A percentile compares a stretch with the other conserved stretches of the same genome.
Conservation (phyloP, 2,888 invertebrate genomes). For the Anthophora plumipes region DNA sequence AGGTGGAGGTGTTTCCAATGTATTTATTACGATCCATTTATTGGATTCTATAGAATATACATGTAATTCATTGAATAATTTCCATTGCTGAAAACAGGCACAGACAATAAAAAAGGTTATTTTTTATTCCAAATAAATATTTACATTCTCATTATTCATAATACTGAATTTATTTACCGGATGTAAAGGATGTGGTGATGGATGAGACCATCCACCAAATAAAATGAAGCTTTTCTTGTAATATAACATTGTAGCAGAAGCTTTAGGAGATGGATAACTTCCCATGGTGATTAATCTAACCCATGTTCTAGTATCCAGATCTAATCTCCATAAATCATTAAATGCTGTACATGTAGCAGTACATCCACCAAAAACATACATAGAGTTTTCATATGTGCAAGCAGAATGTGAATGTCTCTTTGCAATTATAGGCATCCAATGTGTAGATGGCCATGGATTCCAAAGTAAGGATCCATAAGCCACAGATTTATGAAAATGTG, state of each 20-base stretch:
- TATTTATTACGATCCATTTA: constrained; percentile 90
- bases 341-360: constrained; percentile 97
- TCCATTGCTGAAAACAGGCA: constrained; percentile 86
- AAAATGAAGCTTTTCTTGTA: constrained; percentile 93
- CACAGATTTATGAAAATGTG: constrained; percentile 91
- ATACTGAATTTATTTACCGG: constrained; percentile 86
- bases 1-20: constrained; percentile 89
- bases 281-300: constrained; percentile 92
- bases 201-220: constrained; percentile 98
- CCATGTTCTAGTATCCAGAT: constrained; percentile 94
- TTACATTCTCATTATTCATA: not conserved
- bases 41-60: constrained; percentile 92
- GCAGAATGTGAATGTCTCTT: constrained; percentile 97
- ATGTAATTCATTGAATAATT: constrained; percentile 96
- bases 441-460: constrained; percentile 87
- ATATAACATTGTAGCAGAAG: constrained; percentile 96
- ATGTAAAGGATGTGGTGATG: constrained; percentile 93
- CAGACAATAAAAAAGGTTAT: constrained; percentile 4
- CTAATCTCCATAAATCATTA: constrained; percentile 98
- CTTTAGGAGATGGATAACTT: constrained; percentile 97
- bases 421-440: constrained; percentile 91
- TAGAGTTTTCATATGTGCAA: constrained; percentile 92
- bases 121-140: not conserved
- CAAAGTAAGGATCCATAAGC: constrained; percentile 91
- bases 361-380: constrained; percentile 98